Conservation (phyloP, 2,797 vertebrate species). For the Adelosebastes latens region DNA sequence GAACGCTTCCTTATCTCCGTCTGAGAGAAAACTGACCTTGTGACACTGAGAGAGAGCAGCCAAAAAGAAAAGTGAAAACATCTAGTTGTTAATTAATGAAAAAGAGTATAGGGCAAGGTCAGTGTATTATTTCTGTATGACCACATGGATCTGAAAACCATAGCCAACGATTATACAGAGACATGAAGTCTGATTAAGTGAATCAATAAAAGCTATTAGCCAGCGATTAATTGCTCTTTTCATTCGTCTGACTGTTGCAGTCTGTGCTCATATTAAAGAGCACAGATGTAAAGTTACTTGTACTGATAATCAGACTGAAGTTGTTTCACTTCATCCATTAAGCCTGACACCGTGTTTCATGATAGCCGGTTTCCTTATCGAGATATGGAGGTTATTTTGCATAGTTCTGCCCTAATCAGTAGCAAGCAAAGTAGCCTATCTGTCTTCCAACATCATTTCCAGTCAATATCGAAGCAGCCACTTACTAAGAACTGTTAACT, state of each 20-base stretch:
- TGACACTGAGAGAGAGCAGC: conserved; percentile 21
- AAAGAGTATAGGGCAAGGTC: neutral
- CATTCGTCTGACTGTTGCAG: neutral
- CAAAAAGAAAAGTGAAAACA: conserved; percentile 7
- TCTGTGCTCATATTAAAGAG: neutral
- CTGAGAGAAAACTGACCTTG: conserved; percentile 53
- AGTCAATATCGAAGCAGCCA: no score
- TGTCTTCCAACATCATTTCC: no score
- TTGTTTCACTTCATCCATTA: no score
- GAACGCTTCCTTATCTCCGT: conserved; percentile 54
- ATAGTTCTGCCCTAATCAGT: no score
- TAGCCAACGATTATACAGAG: neutral
- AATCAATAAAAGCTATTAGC: neutral
- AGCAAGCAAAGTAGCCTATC: no score
- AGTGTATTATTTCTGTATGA: neutral
- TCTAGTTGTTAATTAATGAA: neutral
- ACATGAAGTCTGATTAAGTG: neutral
- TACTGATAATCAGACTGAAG: no score
- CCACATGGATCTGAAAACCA: neutral
- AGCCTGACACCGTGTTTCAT: no score
- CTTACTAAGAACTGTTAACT: no score
- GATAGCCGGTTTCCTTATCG: no score
- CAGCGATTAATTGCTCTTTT: neutral
- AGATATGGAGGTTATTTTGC: no score
- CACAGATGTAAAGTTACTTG: no score